Base-by-base conservation (phyloP, 2,113 vertebrate genomes). In the Etheostoma cragini region DNA sequence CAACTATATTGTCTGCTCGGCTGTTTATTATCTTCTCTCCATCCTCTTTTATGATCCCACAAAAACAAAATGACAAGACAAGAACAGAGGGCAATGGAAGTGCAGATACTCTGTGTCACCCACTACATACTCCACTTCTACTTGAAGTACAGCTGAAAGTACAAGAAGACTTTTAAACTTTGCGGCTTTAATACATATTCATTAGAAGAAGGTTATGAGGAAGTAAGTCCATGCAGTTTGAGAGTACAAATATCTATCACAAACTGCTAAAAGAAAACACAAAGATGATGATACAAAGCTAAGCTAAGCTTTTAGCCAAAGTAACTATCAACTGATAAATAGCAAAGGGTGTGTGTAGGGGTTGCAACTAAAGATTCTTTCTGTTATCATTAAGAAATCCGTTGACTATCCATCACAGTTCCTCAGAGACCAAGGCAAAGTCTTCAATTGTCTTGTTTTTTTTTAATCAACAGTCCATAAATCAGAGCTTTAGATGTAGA, bases 1-100 rank as follows among this genome's bases (percentile, higher is more conserved):
- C 30, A 53, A 35, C 49, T 35, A 45, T 38, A n/a, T 54, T 60
- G 57, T 72, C 67, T 72, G 45, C 53, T 74, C 6, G 17, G 16
- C 8, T 21, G 6, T 46, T 54, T 26, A 21, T 22, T n/a, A 11
- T 16, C 16, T 4, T 54, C 47, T 45, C 8, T 33, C 6, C 11
- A 3, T 46, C 50, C 0, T 1, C 22, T 50, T 61, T 38, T 6
- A 54, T 12, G 4, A n/a, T 49, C 22, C 15, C 35, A 66, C 42
- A 42, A 15, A 33, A 58, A 60, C 11, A 58, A 14, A 60, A 26
- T 50, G 38, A 33, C 26, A 50, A 50, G 26, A 49, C 21, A 22
- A 17, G 26, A 53, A 62, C 58, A 63, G 22, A 58, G 17, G 5
- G 10, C 11, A 10, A 13, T 16, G 11, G 8, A 35, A 24, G 3